Evolutionary conservation across 2,888 invertebrate genomes (phyloP).

Genomic region (Drosophila conformis): DNA sequence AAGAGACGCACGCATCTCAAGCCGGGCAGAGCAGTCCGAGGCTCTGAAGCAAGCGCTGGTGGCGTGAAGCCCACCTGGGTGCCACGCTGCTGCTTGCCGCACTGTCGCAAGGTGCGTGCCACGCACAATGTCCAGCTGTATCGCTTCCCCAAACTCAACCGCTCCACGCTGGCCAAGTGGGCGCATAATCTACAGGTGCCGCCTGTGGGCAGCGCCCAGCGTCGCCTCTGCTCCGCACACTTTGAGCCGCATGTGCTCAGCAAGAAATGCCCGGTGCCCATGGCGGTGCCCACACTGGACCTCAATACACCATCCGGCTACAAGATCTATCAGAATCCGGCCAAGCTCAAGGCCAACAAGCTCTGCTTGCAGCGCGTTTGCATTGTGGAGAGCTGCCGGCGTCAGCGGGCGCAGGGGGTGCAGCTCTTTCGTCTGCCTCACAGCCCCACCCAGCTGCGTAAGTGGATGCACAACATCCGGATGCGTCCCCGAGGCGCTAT

Average conservation of each 20-base stretch:
- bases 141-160: constrained; percentile 79
- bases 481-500: constrained; percentile 70
- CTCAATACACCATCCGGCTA: constrained; percentile 76
- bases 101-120: constrained; percentile 80
- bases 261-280: constrained; percentile 80
- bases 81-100: constrained; percentile 80
- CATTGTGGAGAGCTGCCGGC: constrained; percentile 76
- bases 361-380: constrained; percentile 76
- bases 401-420: constrained; percentile 75
- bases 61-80: constrained; percentile 74
- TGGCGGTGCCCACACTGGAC: constrained; percentile 79
- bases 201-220: constrained; percentile 75
- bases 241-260: constrained; percentile 81
- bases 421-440: constrained; percentile 80
- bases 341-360: constrained; percentile 76
- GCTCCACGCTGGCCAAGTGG: constrained; percentile 81
- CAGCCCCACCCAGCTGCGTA: constrained; percentile 71
- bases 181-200: constrained; percentile 81
- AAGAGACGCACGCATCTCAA: constrained; percentile 54
- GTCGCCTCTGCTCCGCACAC: constrained; percentile 78
- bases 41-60: neutral
- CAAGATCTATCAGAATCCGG: constrained; percentile 82
- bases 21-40: constrained; percentile 4
- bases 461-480: constrained; percentile 81
- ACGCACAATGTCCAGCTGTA: constrained; percentile 78